Conservation (phyloP, 2,113 vertebrate genomes). For the Festucalex cinctus region DNA sequence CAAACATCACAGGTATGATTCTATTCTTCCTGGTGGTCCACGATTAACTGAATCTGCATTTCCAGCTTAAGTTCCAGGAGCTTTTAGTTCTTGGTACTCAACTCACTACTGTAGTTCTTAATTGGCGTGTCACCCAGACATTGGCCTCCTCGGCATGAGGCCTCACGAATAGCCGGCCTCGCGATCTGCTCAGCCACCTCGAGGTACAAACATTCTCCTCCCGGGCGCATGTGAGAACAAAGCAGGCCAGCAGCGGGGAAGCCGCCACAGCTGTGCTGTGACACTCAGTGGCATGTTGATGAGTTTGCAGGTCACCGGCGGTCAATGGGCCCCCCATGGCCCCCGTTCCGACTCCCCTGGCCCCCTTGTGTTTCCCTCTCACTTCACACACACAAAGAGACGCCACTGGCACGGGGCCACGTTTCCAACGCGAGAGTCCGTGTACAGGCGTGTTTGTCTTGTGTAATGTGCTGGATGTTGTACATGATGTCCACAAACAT, state of each 20-base stretch:
- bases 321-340: conserved; percentile 68
- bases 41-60: neutral
- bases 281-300: conserved; percentile 73
- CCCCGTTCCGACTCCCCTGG: conserved; percentile 56
- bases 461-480: conserved; percentile 32
- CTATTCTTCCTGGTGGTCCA: neutral
- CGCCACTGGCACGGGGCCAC: conserved; percentile 53
- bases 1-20: conserved; percentile 87
- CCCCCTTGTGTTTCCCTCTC: conserved; percentile 71
- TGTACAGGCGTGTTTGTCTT: conserved; percentile 42
- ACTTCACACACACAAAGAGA: conserved; percentile 73
- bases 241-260: conserved; percentile 57
- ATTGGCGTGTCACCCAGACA: conserved; percentile 8
- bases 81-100: neutral
- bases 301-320: conserved; percentile 72
- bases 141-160: conserved; percentile 29
- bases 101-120: conserved; percentile 11
- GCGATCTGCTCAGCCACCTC: conserved; percentile 64
- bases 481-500: conserved; percentile 16
- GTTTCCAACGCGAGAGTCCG: conserved; percentile 48
- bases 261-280: conserved; percentile 55
- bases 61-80: neutral
- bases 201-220: conserved; percentile 57
- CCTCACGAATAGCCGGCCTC: conserved; percentile 36
- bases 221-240: conserved; percentile 61